phyloP scores from a whole-genome alignment of 2,797 vertebrate genomes.

The Spinus olivaceus region DNA sequence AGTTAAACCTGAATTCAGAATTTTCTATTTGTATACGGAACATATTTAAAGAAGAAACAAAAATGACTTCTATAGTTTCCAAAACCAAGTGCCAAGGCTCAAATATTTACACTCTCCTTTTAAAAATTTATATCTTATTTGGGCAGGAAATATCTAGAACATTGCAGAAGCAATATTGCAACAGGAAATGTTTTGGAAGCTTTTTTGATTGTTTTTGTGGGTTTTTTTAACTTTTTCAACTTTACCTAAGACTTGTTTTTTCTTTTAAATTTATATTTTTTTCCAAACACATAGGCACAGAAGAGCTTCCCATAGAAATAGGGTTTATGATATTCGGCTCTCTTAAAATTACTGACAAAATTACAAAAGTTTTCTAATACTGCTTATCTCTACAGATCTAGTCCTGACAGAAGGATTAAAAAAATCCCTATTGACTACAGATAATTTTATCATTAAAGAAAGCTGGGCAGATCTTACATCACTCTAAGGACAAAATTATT shows the following conservation, averaged over 20 bases:
- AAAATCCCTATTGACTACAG: background rate
- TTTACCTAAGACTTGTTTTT: background rate
- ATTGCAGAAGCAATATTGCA: background rate
- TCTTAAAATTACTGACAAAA: background rate
- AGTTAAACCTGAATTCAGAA: background rate
- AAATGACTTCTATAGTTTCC: background rate
- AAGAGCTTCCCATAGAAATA: background rate
- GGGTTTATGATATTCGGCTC: background rate
- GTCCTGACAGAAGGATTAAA: background rate
- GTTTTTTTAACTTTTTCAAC: background rate
- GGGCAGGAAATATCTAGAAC: background rate
- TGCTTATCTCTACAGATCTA: background rate
- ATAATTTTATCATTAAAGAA: constrained; percentile 11
- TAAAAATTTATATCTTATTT: background rate
- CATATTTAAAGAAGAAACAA: background rate
- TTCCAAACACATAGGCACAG: background rate
- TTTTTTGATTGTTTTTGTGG: background rate
- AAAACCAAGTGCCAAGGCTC: background rate
- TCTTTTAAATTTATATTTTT: background rate
- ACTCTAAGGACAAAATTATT: background rate
- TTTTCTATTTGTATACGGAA: background rate
- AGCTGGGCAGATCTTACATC: background rate
- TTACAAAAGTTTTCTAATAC: background rate
- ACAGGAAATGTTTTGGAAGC: background rate
- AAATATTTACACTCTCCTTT: background rate